Conservation (phyloP, 2,888 invertebrate species). For the Diaprepes abbreviatus region DNA sequence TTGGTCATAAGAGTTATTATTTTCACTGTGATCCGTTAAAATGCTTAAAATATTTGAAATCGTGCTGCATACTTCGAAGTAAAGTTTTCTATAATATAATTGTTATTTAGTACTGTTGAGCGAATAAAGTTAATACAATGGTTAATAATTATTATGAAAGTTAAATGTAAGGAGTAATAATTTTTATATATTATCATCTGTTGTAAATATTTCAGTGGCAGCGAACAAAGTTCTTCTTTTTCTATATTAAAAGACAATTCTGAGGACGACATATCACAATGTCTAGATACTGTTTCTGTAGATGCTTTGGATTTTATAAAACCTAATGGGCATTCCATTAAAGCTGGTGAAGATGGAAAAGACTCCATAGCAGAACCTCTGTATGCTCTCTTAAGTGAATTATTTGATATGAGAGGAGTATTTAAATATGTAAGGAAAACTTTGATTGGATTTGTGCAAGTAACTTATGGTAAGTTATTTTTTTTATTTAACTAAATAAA, state of each 20-base stretch:
- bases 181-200: no score
- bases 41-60: no score
- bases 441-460: slow-evolving; percentile 73
- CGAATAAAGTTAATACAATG: no score
- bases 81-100: no score
- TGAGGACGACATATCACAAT: slow-evolving; percentile 85
- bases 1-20: no score
- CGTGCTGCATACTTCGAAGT: no score
- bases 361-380: slow-evolving; percentile 93
- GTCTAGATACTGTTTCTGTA: slow-evolving; percentile 75
- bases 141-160: no score
- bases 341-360: slow-evolving; percentile 74
- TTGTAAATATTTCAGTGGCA: slow-evolving; percentile 57
- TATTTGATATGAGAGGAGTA: slow-evolving; percentile 91
- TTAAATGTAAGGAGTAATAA: no score
- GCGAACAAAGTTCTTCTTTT: slow-evolving; percentile 57
- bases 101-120: no score
- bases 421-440: slow-evolving; percentile 90
- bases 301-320: slow-evolving; percentile 66
- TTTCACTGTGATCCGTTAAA: no score
- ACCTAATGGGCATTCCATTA: slow-evolving; percentile 63
- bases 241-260: slow-evolving; percentile 75
- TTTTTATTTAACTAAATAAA: no score
- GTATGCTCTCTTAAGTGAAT: slow-evolving; percentile 88
- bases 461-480: slow-evolving; percentile 76